These are phyloP conservation scores for Drosophila robusta DNA, from an alignment of 2,888 invertebrate species.

Conservation along the genomic window DNA sequence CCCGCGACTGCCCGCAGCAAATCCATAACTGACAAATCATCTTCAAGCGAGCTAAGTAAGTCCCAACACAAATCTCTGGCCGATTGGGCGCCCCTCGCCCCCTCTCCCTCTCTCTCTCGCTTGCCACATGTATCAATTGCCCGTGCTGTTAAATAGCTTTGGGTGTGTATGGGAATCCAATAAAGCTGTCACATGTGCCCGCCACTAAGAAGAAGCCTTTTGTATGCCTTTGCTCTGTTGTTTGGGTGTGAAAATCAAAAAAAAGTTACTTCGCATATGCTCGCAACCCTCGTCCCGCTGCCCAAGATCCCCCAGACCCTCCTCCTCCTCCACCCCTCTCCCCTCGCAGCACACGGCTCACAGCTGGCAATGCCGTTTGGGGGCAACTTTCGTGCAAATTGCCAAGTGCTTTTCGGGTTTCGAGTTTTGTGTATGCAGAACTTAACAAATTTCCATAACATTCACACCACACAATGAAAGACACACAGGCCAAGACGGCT, in stretches of 20 bases:
- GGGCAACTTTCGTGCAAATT: slow-evolving; percentile 74
- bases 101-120: neutral
- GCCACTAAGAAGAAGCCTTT: slow-evolving; percentile 62
- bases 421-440: slow-evolving; percentile 72
- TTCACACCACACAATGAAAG: slow-evolving; percentile 76
- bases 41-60: slow-evolving; percentile 59
- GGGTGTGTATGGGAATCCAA: slow-evolving; percentile 71
- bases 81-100: neutral
- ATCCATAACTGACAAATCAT: slow-evolving; percentile 74
- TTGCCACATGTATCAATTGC: slow-evolving; percentile 48
- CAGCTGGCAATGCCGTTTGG: slow-evolving; percentile 57
- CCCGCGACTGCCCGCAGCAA: slow-evolving; percentile 21
- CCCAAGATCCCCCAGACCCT: neutral
- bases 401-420: slow-evolving; percentile 65
- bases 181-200: slow-evolving; percentile 76
- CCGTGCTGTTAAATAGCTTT: slow-evolving; percentile 68
- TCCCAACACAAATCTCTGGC: slow-evolving; percentile 51
- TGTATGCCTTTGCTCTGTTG: slow-evolving; percentile 59
- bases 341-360: neutral
- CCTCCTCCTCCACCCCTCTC: neutral
- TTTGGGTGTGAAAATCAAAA: slow-evolving; percentile 76
- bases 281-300: slow-evolving; percentile 8
- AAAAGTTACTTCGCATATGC: slow-evolving; percentile 52
- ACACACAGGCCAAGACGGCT: slow-evolving; percentile 36
- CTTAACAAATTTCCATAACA: slow-evolving; percentile 80